Evolutionary conservation across 2,797 vertebrate genomes (phyloP).

Genomic region (Nasua narica): DNA sequence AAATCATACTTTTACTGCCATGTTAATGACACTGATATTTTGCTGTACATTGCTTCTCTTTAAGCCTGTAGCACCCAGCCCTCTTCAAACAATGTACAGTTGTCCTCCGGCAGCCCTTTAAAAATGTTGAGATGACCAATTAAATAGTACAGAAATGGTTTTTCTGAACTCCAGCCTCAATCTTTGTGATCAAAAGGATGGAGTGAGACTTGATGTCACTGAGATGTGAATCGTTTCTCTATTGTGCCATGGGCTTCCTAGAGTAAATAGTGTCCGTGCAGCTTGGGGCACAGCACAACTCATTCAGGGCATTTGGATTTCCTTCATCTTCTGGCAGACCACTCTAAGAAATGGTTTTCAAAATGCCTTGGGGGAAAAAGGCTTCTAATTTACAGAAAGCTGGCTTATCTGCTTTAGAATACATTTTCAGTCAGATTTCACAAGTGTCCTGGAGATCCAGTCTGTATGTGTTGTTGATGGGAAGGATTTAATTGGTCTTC

Average conservation of each 20-base stretch:
- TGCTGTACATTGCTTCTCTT: background rate
- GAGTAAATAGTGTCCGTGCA: background rate
- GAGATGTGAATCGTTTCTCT: background rate
- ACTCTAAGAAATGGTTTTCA: background rate
- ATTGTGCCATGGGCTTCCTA: accelerated
- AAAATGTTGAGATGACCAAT: background rate
- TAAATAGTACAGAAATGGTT: background rate
- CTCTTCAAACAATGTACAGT: background rate
- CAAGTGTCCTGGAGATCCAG: background rate
- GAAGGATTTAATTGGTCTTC: background rate
- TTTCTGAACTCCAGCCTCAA: background rate
- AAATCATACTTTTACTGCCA: background rate
- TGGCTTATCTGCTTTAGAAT: background rate
- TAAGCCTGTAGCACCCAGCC: background rate
- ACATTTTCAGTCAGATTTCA: background rate
- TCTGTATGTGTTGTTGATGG: background rate
- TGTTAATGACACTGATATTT: background rate
- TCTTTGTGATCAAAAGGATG: background rate
- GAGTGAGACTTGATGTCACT: background rate
- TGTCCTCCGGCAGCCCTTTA: background rate
- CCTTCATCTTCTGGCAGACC: background rate
- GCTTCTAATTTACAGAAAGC: background rate
- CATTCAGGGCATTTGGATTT: background rate
- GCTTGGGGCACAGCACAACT: background rate
- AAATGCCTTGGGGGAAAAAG: background rate